These are phyloP conservation scores for Popillia japonica DNA, from an alignment of 1,140 invertebrate genomes.

Conservation along the genomic window DNA sequence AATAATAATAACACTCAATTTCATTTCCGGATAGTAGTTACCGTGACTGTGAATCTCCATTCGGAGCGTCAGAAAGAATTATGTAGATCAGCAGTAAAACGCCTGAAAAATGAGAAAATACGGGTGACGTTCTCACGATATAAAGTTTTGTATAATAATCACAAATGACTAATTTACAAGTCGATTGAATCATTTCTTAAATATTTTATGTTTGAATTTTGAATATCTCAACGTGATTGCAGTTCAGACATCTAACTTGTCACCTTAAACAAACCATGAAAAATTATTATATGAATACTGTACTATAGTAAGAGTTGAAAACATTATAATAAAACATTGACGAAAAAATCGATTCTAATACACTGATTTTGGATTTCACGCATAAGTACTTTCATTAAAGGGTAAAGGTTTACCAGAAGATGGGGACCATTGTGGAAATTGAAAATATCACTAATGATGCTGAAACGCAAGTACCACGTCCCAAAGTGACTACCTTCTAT, in stretches of 20 bases:
- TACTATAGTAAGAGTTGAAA: no score
- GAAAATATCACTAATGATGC: conserved; percentile 8
- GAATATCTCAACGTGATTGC: no score
- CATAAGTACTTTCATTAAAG: neutral
- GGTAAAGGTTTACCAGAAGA: neutral
- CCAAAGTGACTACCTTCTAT: conserved; percentile 22
- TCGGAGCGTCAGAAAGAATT: neutral
- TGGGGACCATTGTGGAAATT: neutral
- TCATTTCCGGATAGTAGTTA: neutral
- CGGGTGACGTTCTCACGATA: neutral
- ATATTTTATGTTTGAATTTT: no score
- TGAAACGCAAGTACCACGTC: conserved; percentile 13
- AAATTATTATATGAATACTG: no score
- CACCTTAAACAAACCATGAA: no score
- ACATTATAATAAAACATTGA: no score
- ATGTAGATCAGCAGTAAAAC: neutral
- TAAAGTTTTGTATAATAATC: neutral
- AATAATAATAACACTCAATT: conserved; percentile 16
- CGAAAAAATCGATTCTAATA: no score
- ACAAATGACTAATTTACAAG: no score
- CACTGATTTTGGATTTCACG: neutral
- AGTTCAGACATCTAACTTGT: no score
- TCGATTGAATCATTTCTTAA: no score
- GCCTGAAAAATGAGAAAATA: neutral
- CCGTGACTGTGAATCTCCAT: neutral